These are phyloP conservation scores for Uria lomvia DNA, from an alignment of 2,113 vertebrate species.

Conservation along the genomic window DNA sequence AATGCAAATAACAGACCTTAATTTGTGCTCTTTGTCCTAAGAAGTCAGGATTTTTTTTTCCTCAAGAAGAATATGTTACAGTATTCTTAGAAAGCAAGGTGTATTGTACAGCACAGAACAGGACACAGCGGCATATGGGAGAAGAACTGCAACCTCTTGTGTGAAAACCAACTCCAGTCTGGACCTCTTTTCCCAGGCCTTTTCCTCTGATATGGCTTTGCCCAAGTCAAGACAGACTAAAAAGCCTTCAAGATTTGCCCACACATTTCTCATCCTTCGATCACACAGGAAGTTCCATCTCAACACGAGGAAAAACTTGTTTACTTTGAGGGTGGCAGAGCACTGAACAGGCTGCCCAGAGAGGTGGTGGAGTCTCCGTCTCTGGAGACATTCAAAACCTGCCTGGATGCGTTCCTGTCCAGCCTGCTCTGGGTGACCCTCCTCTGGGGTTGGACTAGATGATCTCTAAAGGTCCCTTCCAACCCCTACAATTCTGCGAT, in stretches of 20 bases:
- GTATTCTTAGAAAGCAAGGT: not conserved
- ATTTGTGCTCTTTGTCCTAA: not conserved
- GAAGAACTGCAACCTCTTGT: not conserved
- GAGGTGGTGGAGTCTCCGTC: no score
- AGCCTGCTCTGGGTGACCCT: no score
- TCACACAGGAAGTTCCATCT: not conserved
- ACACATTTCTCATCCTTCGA: constrained; percentile 5
- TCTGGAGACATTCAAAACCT: no score
- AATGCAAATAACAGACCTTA: not conserved
- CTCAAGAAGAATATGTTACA: constrained; percentile 6
- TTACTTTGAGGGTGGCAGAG: no score
- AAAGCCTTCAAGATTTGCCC: not conserved
- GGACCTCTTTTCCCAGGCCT: not conserved
- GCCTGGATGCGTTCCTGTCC: no score
- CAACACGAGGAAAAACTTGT: no score
- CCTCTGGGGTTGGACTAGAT: no score
- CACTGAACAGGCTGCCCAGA: no score
- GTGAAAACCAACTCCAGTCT: not conserved
- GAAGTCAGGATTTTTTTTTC: constrained; percentile 4
- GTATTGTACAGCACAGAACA: not conserved
- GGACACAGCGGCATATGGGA: not conserved
- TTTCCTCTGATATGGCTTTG: not conserved
- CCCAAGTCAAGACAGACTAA: not conserved
- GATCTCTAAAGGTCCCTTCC: no score
- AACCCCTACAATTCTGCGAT: no score